phyloP scores from a whole-genome alignment of 2,113 vertebrate species.

The Malurus alboscapulatus region DNA sequence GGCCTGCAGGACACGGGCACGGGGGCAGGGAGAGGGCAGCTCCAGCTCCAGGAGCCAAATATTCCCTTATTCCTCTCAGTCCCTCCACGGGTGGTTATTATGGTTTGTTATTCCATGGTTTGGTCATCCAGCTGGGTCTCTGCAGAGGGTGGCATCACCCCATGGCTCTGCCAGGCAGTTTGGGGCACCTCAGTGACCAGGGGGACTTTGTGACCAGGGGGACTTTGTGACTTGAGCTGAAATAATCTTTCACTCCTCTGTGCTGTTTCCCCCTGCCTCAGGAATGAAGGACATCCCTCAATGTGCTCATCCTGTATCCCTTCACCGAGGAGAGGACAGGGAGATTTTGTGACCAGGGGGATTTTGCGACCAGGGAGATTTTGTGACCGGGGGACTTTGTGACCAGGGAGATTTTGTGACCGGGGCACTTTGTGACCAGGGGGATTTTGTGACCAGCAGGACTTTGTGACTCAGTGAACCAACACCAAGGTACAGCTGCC shows the following conservation, averaged over 20 bases:
- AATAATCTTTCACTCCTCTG: too few species aligned
- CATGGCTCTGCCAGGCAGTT: neutral
- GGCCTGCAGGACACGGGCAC: neutral
- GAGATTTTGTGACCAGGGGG: too few species aligned
- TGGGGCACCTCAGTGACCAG: neutral
- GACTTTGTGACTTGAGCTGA: neutral
- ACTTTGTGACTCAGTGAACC: neutral
- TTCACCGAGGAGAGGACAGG: too few species aligned
- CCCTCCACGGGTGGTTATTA: neutral
- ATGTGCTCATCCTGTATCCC: too few species aligned
- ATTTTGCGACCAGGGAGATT: too few species aligned
- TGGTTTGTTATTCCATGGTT: rapidly evolving
- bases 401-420: neutral
- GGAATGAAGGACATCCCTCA: too few species aligned
- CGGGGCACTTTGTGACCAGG: neutral
- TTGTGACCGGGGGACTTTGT: neutral
- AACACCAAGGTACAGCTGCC: neutral
- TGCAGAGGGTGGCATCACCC: neutral
- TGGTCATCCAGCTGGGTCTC: neutral
- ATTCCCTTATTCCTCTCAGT: neutral
- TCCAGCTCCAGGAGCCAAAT: neutral
- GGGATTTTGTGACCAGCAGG: neutral
- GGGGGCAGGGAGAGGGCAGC: neutral
- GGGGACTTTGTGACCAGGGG: too few species aligned
- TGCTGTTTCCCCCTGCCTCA: too few species aligned